A percentile compares a stretch with the other conserved stretches of the same genome.
phyloP scores from a whole-genome alignment of 2,888 invertebrate genomes.

The Hyppa rectilinea region DNA sequence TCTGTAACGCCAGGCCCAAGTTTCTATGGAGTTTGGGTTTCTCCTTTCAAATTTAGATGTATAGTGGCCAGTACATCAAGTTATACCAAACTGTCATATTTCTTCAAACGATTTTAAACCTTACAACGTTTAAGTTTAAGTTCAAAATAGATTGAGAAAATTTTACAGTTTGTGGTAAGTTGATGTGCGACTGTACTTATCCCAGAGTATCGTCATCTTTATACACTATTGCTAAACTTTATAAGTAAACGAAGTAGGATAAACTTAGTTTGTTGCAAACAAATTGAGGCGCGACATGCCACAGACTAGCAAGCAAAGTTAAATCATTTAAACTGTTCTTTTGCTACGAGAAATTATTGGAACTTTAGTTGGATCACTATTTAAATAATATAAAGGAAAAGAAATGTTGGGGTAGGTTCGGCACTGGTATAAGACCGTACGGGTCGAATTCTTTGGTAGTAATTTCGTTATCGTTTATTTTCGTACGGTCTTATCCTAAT shows the following conservation, averaged over 20 bases:
- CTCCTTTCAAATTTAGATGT: too few relatives aligned
- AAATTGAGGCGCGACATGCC: conserved; percentile 7
- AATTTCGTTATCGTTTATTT: too few relatives aligned
- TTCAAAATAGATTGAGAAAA: too few relatives aligned
- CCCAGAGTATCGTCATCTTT: background rate
- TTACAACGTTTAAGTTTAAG: too few relatives aligned
- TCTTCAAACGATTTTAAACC: too few relatives aligned
- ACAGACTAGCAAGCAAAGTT: conserved; percentile 11
- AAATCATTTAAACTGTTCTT: conserved; percentile 16
- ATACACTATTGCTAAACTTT: background rate
- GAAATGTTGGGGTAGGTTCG: background rate
- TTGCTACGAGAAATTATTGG: background rate
- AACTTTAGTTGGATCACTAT: background rate
- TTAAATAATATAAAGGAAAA: background rate
- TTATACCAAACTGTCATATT: too few relatives aligned
- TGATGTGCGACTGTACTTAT: too few relatives aligned
- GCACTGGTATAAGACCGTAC: background rate
- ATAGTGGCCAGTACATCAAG: too few relatives aligned
- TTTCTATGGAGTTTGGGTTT: too few relatives aligned
- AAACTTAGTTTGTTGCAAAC: conserved; percentile 1
- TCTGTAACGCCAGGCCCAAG: too few relatives aligned
- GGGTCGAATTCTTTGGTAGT: background rate
- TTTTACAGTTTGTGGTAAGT: too few relatives aligned
- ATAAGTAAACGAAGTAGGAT: background rate
- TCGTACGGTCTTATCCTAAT: background rate